Evolutionary conservation across 2,113 vertebrate species (phyloP).

Genomic region (Psittacula cyanocephala): DNA sequence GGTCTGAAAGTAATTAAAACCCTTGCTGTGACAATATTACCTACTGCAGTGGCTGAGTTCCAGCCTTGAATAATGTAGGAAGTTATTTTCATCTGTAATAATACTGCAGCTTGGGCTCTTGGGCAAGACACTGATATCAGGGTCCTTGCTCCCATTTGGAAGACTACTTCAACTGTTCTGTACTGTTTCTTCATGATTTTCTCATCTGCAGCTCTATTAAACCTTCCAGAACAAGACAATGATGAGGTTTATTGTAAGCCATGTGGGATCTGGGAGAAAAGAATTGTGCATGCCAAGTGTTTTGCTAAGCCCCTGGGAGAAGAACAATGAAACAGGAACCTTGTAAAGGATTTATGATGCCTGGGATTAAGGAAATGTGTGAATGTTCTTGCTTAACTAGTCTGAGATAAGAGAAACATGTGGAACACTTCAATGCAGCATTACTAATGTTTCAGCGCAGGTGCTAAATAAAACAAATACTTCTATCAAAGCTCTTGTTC

Average conservation of each 20-base stretch:
- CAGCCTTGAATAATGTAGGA: not conserved
- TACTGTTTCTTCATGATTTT: not conserved
- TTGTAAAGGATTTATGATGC: conserved; percentile 71
- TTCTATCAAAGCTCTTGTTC: conserved; percentile 48
- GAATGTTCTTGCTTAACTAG: conserved; percentile 63
- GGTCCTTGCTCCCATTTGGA: not conserved
- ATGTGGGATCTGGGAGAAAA: not conserved
- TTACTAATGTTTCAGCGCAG: conserved; percentile 68
- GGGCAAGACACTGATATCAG: not conserved
- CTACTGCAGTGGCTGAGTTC: not conserved
- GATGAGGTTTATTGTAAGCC: conserved; percentile 4
- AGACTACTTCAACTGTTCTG: not conserved
- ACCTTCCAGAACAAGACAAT: not conserved
- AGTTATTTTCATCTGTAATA: not conserved
- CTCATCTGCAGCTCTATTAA: not conserved
- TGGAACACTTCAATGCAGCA: conserved; percentile 69
- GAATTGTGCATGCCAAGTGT: not conserved
- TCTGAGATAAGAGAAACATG: conserved; percentile 71
- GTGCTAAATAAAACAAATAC: conserved; percentile 69
- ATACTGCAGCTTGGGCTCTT: not conserved
- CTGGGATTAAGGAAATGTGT: conserved; percentile 71
- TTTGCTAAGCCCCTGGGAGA: conserved; percentile 62
- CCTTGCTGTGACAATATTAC: not conserved
- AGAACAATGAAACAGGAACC: conserved; percentile 66
- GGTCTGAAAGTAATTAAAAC: not conserved